Conservation (phyloP, 2,888 invertebrate species). For the Tribolium freemani region DNA sequence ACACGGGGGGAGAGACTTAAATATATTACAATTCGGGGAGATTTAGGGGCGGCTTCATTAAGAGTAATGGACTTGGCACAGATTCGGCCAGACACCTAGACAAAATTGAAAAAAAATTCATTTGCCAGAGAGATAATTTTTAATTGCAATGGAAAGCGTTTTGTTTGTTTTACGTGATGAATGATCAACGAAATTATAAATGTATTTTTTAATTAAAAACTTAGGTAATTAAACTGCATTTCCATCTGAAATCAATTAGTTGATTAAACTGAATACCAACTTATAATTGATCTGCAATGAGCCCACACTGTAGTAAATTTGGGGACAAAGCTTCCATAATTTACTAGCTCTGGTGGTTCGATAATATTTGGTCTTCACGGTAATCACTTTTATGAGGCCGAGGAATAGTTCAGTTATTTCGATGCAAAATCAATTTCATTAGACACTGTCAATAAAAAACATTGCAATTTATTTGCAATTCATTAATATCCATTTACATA, state of each 20-base stretch:
- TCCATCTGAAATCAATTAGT: not conserved
- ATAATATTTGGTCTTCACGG: not conserved
- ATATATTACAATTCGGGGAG: slow-evolving; percentile 31
- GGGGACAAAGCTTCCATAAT: not conserved
- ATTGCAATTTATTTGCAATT: too few relatives aligned
- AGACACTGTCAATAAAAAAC: too few relatives aligned
- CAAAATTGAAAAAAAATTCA: not conserved
- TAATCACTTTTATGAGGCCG: too few relatives aligned
- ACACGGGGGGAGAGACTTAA: slow-evolving; percentile 17
- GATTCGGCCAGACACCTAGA: not conserved
- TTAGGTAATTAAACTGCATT: not conserved
- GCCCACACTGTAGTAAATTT: not conserved
- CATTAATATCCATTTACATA: too few relatives aligned
- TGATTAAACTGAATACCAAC: not conserved
- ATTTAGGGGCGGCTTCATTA: slow-evolving; percentile 19
- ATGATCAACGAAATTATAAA: not conserved
- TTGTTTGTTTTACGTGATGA: not conserved
- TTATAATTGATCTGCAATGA: not conserved
- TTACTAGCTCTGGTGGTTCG: not conserved
- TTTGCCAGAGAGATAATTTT: too few relatives aligned
- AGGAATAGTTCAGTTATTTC: too few relatives aligned
- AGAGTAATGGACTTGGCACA: slow-evolving; percentile 29
- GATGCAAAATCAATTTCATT: too few relatives aligned
- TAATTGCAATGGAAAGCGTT: too few relatives aligned
- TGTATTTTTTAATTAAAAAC: not conserved